Conservation (phyloP, 2,113 vertebrate genomes). For the Petrocephalus zakoni region DNA sequence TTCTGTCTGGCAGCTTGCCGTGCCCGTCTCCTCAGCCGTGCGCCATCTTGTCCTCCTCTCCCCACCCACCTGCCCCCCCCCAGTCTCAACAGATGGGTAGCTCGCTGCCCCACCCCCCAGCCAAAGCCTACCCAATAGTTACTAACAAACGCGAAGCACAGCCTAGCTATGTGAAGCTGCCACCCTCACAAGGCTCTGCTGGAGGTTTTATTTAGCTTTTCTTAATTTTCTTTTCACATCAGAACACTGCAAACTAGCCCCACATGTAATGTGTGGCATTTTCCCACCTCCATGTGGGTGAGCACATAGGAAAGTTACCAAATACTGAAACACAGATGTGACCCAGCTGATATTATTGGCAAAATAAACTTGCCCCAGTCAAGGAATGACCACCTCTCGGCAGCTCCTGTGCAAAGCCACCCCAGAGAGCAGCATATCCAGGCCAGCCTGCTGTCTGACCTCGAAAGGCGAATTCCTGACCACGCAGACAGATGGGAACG, state of each 20-base stretch:
- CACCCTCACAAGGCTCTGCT: neutral
- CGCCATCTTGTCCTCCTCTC: neutral
- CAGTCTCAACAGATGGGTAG: neutral
- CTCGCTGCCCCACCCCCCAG: neutral
- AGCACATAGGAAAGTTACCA: neutral
- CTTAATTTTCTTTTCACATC: neutral
- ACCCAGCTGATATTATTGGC: constrained; percentile 46
- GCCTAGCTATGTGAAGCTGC: neutral
- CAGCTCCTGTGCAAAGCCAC: constrained; percentile 28
- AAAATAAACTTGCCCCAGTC: constrained; percentile 39
- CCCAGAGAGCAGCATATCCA: constrained; percentile 39
- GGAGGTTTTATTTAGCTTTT: neutral
- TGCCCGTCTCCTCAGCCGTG: neutral
- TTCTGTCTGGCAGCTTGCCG: neutral
- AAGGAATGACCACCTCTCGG: constrained; percentile 43
- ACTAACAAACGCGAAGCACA: neutral
- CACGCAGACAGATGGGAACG: neutral
- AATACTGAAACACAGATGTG: constrained; percentile 2
- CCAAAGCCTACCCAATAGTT: neutral
- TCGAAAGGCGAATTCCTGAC: no score
- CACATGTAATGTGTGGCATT: neutral
- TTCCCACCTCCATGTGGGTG: neutral
- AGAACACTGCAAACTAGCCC: neutral
- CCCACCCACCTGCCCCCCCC: neutral
- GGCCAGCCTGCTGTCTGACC: constrained; percentile 29